Percentiles rank a stretch among this genome's conserved stretches.
phyloP scores from a whole-genome alignment of 2,113 vertebrate species.

The Petroica traversi region DNA sequence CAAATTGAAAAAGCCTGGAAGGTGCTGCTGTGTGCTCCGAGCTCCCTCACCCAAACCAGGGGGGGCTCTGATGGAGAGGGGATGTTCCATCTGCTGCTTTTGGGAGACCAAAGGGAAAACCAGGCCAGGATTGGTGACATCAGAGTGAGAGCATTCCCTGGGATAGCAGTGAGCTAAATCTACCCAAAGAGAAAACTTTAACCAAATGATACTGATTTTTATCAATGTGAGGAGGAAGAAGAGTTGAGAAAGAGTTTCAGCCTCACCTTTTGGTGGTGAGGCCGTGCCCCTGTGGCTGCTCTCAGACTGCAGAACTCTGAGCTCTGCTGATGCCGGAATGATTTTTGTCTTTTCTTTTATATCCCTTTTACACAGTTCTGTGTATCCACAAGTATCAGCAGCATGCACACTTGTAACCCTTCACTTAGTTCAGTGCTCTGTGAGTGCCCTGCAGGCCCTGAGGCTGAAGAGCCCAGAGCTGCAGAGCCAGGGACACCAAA shows the following conservation, averaged over 20 bases:
- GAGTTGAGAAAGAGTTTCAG: not conserved
- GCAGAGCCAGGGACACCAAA: too few relatives aligned
- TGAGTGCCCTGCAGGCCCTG: too few relatives aligned
- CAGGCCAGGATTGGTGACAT: not conserved
- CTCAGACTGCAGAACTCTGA: not conserved
- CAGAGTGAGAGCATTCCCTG: not conserved
- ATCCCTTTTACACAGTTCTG: too few relatives aligned
- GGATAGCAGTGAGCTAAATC: accelerated
- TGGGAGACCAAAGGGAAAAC: not conserved
- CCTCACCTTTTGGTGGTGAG: not conserved
- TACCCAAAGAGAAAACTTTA: not conserved
- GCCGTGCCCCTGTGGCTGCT: accelerated
- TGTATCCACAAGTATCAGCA: too few relatives aligned
- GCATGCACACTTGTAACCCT: too few relatives aligned
- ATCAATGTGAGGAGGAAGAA: not conserved
- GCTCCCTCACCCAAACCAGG: not conserved
- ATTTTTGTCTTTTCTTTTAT: too few relatives aligned
- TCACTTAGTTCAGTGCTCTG: too few relatives aligned
- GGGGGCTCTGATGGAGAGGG: not conserved
- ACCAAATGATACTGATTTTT: not conserved
- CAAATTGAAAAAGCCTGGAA: not conserved
- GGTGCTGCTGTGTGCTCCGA: not conserved
- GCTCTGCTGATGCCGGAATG: too few relatives aligned
- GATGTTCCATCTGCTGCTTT: not conserved
- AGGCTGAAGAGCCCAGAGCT: too few relatives aligned